Percentiles rank a stretch among this genome's conserved stretches.
These are phyloP conservation scores for Hydrolagus colliei DNA, from an alignment of 2,797 vertebrate genomes.

Conservation along the genomic window DNA sequence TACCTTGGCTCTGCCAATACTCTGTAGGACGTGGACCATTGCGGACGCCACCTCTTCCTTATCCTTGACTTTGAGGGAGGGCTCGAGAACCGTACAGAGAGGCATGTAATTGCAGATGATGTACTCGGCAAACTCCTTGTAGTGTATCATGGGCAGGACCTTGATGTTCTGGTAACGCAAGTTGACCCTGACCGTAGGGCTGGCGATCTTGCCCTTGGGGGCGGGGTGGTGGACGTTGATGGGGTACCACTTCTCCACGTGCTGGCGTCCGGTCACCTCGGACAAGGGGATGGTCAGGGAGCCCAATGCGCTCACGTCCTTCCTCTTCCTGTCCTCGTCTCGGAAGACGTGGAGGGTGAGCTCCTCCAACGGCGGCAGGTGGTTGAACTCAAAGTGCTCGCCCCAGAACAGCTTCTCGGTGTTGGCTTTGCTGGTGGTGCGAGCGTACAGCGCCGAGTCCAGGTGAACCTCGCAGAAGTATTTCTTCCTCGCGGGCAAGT, in stretches of 20 bases:
- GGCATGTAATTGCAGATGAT: conserved; percentile 76
- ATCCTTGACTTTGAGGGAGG: conserved; percentile 69
- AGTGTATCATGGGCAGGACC: conserved; percentile 80
- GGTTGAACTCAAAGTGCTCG: conserved; percentile 79
- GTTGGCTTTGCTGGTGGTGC: conserved; percentile 63
- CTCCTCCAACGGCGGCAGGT: conserved; percentile 66
- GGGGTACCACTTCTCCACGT: conserved; percentile 38
- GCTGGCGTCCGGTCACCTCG: conserved; percentile 53
- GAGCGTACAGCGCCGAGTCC: conserved; percentile 73
- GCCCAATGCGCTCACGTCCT: conserved; percentile 57
- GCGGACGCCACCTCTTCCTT: conserved; percentile 84
- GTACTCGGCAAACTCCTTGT: conserved; percentile 89
- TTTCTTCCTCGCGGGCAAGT: conserved; percentile 62
- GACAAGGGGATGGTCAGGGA: conserved; percentile 62
- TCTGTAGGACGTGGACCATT: conserved; percentile 78
- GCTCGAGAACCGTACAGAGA: conserved; percentile 73
- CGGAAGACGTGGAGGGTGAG: conserved; percentile 70
- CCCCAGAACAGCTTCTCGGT: conserved; percentile 77
- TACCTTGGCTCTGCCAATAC: conserved; percentile 88
- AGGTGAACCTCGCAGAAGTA: conserved; percentile 75
- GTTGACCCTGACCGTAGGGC: conserved; percentile 67
- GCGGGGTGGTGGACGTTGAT: conserved; percentile 52
- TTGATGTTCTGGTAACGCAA: conserved; percentile 72
- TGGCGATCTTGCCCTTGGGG: conserved; percentile 47
- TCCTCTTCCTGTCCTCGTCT: conserved; percentile 65